Evolutionary conservation across 2,888 invertebrate genomes (phyloP).

Genomic region (Portevinia maculata): DNA sequence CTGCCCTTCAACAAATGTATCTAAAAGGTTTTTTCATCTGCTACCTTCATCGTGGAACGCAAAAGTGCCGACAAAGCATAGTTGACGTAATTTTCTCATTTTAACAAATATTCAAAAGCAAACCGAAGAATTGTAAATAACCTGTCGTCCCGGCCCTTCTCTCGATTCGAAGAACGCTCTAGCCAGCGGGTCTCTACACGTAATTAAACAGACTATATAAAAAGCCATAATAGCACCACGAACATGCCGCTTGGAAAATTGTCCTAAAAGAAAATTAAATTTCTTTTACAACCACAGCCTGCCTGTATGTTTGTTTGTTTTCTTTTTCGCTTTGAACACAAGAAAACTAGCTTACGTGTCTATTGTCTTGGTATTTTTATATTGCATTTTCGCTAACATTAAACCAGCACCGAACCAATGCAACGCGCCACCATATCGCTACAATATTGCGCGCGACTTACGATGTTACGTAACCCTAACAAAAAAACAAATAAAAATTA

Average conservation of each 20-base stretch:
- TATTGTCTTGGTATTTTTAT: conserved; percentile 29
- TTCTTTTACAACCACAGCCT: conserved; percentile 1
- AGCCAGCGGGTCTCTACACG: conserved; percentile 27
- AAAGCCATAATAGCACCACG: background rate
- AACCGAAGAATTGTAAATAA: conserved; percentile 5
- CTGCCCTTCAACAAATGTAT: conserved; percentile 2
- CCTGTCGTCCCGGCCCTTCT: background rate
- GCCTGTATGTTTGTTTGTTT: conserved; percentile 25
- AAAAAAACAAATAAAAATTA: conserved; percentile 1
- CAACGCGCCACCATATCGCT: background rate
- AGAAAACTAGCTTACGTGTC: conserved; percentile 54
- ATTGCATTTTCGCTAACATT: conserved; percentile 13
- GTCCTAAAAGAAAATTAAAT: conserved; percentile 39
- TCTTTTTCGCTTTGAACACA: conserved; percentile 33
- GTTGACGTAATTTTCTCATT: conserved; percentile 19
- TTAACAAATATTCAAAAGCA: background rate
- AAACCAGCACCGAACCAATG: background rate
- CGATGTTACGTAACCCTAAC: conserved; percentile 28
- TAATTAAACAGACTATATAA: conserved; percentile 24
- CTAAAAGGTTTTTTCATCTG: conserved; percentile 16
- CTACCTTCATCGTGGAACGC: conserved; percentile 6
- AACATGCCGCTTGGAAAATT: conserved; percentile 9
- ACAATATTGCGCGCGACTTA: conserved; percentile 16
- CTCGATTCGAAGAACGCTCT: background rate
- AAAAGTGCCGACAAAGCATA: conserved; percentile 26